A percentile compares a stretch with the other conserved stretches of the same genome.
phyloP scores from a whole-genome alignment of 2,113 vertebrate genomes.

The Chionis minor region DNA sequence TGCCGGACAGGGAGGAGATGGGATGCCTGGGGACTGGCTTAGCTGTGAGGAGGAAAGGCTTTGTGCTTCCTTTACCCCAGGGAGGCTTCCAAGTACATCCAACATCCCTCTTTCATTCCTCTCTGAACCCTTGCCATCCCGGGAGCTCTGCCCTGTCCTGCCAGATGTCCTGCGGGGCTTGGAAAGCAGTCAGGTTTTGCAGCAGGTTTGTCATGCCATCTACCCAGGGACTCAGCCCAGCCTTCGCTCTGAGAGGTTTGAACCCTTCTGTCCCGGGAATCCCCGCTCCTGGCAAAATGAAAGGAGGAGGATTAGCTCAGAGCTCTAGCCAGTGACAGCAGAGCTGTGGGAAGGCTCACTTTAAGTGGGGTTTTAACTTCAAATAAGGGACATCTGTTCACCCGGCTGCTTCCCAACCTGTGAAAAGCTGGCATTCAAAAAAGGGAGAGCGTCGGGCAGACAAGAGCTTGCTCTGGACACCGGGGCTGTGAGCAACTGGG shows the following conservation, averaged over 20 bases:
- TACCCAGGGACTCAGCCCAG: neutral
- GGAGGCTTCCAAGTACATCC: neutral
- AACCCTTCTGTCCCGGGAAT: neutral
- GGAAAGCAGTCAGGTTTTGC: neutral
- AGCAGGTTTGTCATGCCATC: neutral
- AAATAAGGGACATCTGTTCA: constrained; percentile 7
- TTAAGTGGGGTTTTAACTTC: neutral
- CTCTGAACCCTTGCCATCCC: neutral
- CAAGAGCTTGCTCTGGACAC: neutral
- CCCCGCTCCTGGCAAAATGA: neutral
- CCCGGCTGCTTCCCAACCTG: neutral
- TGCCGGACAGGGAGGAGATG: neutral
- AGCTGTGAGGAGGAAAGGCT: neutral
- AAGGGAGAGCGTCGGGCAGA: fast-evolving
- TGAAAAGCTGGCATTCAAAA: neutral
- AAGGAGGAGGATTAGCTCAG: neutral
- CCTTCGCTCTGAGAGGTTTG: neutral
- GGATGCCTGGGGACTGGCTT: neutral
- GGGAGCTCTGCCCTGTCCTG: neutral
- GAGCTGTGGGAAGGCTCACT: neutral
- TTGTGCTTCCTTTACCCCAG: neutral
- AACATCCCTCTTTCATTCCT: neutral
- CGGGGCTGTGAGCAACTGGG: neutral
- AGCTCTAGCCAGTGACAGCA: neutral
- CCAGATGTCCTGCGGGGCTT: neutral